Conservation (phyloP, 1,140 invertebrate genomes). For the Drosophila guanche region DNA sequence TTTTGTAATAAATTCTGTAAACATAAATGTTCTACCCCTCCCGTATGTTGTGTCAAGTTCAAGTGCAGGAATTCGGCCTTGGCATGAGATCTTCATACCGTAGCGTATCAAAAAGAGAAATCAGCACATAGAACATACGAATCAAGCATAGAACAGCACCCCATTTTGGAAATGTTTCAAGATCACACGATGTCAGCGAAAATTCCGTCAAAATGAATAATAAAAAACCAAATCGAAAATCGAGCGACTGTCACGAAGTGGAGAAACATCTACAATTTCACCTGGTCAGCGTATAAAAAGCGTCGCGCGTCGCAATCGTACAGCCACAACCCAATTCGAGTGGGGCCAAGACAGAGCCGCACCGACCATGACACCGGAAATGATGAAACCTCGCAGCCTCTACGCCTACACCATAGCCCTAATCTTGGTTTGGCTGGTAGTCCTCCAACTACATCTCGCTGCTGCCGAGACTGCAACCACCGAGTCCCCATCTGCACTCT, state of each 20-base stretch:
- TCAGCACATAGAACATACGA: slow-evolving; percentile 30
- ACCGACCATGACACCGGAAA: slow-evolving; percentile 45
- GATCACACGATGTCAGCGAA: slow-evolving; percentile 71
- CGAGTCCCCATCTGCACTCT: slow-evolving; percentile 1
- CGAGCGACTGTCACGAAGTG: slow-evolving; percentile 68
- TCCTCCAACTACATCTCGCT: slow-evolving; percentile 34
- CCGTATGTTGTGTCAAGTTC: slow-evolving; percentile 52
- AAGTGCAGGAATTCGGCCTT: slow-evolving; percentile 66
- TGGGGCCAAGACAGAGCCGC: slow-evolving; percentile 24
- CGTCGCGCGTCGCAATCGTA: slow-evolving; percentile 19
- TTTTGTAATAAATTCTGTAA: slow-evolving; percentile 63
- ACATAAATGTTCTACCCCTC: slow-evolving; percentile 18
- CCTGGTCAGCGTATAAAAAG: slow-evolving; percentile 73
- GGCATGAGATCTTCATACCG: slow-evolving; percentile 34
- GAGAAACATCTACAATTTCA: slow-evolving; percentile 67
- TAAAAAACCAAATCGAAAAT: slow-evolving; percentile 57
- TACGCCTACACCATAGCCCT: slow-evolving; percentile 30
- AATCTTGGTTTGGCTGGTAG: slow-evolving; percentile 42
- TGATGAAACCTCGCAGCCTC: slow-evolving; percentile 23
- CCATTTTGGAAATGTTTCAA: slow-evolving; percentile 71
- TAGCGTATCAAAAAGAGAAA: slow-evolving; percentile 50
- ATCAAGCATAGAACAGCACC: slow-evolving; percentile 26
- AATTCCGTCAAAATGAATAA: slow-evolving; percentile 60
- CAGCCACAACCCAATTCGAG: slow-evolving; percentile 49
- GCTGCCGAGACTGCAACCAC: slow-evolving; percentile 13